Percentiles rank a stretch among this genome's conserved stretches.
Evolutionary conservation across 2,113 vertebrate species (phyloP).

Genomic region (Salminus brasiliensis): DNA sequence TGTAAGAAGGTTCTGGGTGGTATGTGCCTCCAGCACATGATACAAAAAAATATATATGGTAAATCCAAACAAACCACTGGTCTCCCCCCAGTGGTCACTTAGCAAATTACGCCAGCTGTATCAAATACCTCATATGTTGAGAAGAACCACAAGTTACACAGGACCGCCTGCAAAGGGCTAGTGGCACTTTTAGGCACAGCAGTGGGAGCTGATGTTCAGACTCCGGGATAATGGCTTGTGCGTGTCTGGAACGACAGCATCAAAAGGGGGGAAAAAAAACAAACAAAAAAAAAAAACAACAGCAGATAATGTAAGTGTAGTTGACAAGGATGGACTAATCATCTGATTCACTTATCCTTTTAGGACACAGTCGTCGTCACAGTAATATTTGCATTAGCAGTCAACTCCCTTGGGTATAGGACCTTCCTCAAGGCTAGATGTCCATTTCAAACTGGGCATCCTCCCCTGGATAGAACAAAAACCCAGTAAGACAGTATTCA

Average conservation of each 20-base stretch:
- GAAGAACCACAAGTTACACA: conserved; percentile 6
- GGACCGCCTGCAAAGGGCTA: conserved; percentile 19
- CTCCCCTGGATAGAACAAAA: conserved; percentile 58
- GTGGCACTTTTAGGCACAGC: conserved; percentile 43
- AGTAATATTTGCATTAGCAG: conserved; percentile 1
- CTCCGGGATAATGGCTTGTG: conserved; percentile 37
- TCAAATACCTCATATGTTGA: conserved; percentile 11
- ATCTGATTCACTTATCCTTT: conserved; percentile 32
- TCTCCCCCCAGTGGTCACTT: conserved; percentile 27
- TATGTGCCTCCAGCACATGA: neutral
- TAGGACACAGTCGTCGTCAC: conserved; percentile 42
- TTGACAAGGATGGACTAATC: conserved; percentile 32
- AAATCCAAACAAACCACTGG: neutral
- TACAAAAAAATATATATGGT: neutral
- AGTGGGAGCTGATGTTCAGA: conserved; percentile 37
- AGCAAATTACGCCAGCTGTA: conserved; percentile 29
- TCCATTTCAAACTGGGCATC: conserved; percentile 80
- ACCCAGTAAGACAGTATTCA: neutral
- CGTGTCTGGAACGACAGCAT: conserved; percentile 38
- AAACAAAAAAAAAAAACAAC: conserved; percentile 9
- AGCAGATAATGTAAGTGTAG: conserved; percentile 11
- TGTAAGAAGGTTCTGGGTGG: neutral
- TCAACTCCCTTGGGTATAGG: conserved; percentile 4
- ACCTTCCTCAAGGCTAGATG: conserved; percentile 62
- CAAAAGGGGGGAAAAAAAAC: conserved; percentile 23